Evolutionary conservation across 2,888 invertebrate genomes (phyloP).

Genomic region (Megamerina dolium): DNA sequence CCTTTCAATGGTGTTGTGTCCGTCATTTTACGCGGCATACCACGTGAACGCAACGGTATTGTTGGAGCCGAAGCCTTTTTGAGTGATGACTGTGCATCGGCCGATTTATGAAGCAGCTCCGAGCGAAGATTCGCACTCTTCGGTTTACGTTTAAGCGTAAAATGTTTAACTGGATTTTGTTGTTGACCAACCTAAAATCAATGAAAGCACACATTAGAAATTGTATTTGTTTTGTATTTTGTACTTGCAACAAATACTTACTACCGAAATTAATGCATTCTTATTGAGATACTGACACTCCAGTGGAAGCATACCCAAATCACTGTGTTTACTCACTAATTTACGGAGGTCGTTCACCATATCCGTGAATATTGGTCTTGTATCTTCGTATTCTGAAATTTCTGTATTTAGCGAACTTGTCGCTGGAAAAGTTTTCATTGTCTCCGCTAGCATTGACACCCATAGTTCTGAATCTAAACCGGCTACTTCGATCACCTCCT

Average conservation of each 20-base stretch:
- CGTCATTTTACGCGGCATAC: conserved; percentile 94
- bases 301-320: conserved; percentile 80
- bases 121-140: conserved; percentile 87
- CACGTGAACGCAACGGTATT: conserved; percentile 78
- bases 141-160: conserved; percentile 86
- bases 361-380: conserved; percentile 83
- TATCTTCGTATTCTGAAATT: conserved; percentile 82
- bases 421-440: conserved; percentile 87
- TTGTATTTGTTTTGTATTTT: background rate
- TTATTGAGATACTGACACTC: conserved; percentile 96
- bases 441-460: conserved; percentile 96
- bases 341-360: conserved; percentile 78
- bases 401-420: conserved; percentile 85
- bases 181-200: conserved; percentile 65
- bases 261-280: conserved; percentile 81
- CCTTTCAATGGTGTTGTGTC: conserved; percentile 92
- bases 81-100: conserved; percentile 80
- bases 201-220: background rate
- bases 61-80: conserved; percentile 85
- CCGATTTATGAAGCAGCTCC: conserved; percentile 85
- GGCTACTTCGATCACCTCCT: conserved; percentile 91
- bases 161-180: conserved; percentile 82
- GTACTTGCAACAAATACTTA: conserved; percentile 41
- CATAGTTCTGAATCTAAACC: conserved; percentile 90
- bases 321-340: conserved; percentile 76